phyloP scores from a whole-genome alignment of 2,113 vertebrate genomes.

The sheep (Ovis aries) region ARS-UI_Ramb_v3.0 NC_056064.1:32123501-32124000 shows the following conservation, averaged over 20 bases:
- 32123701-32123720: background rate
- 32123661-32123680: background rate
- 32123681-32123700: background rate
- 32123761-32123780: background rate
- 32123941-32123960: background rate
- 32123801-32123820: fast-evolving
- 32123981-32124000: background rate
- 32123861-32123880: background rate
- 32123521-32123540: background rate
- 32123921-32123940: background rate
- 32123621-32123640: background rate
- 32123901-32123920: background rate
- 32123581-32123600: background rate
- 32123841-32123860: no score
- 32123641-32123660: background rate
- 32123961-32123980: background rate
- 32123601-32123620: background rate
- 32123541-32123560: background rate
- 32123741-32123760: background rate
- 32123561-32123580: background rate
- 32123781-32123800: background rate
- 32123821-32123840: fast-evolving
- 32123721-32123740: background rate
- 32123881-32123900: background rate
- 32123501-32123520: background rate